Conservation (phyloP, 2,113 vertebrate species). For the Rhabdornis inornatus region DNA sequence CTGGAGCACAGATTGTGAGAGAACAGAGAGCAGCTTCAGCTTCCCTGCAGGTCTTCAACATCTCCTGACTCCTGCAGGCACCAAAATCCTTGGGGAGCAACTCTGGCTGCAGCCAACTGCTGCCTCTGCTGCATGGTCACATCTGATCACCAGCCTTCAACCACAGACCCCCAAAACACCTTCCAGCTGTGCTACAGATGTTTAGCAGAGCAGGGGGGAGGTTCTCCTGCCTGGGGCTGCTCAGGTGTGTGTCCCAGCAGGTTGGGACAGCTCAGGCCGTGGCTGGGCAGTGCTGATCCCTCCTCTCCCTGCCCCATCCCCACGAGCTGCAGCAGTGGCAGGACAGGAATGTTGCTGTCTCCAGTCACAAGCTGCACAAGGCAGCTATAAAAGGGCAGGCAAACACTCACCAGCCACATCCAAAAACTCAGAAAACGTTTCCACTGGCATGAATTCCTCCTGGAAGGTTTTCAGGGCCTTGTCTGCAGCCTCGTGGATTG, state of each 20-base stretch:
- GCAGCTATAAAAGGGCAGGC: constrained; percentile 15
- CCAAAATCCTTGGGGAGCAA: background rate
- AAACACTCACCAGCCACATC: constrained; percentile 89
- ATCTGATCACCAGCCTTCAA: background rate
- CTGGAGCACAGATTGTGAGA: background rate
- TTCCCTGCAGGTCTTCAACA: background rate
- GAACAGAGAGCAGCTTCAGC: background rate
- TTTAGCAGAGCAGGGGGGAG: background rate
- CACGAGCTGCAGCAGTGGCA: background rate
- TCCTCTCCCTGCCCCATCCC: background rate
- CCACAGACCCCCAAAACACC: fast-evolving
- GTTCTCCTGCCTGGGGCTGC: background rate
- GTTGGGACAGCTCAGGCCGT: background rate
- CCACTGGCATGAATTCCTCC: constrained; percentile 98
- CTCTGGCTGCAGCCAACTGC: background rate
- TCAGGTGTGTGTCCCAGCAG: background rate
- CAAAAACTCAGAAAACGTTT: constrained; percentile 91
- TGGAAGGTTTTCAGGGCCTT: constrained; percentile 93
- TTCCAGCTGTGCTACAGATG: background rate
- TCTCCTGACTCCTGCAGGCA: background rate
- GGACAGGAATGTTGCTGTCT: constrained; percentile 9
- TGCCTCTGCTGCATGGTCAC: fast-evolving
- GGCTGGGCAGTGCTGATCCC: background rate
- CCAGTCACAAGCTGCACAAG: background rate
- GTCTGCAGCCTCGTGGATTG: constrained; percentile 95